Conservation (phyloP, 2,888 invertebrate species). For the Melanargia galathea region DNA sequence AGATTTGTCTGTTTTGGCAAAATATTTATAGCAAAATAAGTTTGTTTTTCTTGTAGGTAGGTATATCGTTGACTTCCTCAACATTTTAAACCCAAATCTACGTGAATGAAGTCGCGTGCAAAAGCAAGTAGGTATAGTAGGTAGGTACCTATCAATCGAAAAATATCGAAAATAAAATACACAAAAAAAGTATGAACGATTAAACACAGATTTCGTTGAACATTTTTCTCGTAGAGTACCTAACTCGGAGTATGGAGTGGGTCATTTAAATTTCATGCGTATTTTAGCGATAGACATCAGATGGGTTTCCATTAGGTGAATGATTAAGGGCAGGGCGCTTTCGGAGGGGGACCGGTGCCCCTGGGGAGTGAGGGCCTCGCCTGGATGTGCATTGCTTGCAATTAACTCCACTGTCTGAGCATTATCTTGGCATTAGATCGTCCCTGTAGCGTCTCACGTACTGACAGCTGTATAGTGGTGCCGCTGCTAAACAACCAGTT, state of each 20-base stretch:
- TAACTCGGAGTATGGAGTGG: constrained; percentile 59
- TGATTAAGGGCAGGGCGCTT: constrained; percentile 65
- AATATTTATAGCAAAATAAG: no score
- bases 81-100: no score
- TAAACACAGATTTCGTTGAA: constrained; percentile 62
- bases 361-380: constrained; percentile 60
- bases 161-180: no score
- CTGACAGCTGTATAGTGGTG: constrained; percentile 22
- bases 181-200: not conserved
- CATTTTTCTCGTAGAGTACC: constrained; percentile 60
- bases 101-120: no score
- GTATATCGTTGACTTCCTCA: no score
- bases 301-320: constrained; percentile 76
- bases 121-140: no score
- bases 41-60: no score
- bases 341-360: constrained; percentile 41
- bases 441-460: constrained; percentile 37
- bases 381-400: constrained; percentile 73
- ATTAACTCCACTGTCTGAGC: constrained; percentile 75
- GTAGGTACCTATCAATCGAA: no score
- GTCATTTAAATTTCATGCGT: constrained; percentile 78
- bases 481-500: not conserved
- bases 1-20: no score
- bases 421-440: constrained; percentile 71
- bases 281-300: constrained; percentile 62